These are phyloP conservation scores for Cryptus armator DNA, from an alignment of 2,888 invertebrate species.

Conservation along the genomic window DNA sequence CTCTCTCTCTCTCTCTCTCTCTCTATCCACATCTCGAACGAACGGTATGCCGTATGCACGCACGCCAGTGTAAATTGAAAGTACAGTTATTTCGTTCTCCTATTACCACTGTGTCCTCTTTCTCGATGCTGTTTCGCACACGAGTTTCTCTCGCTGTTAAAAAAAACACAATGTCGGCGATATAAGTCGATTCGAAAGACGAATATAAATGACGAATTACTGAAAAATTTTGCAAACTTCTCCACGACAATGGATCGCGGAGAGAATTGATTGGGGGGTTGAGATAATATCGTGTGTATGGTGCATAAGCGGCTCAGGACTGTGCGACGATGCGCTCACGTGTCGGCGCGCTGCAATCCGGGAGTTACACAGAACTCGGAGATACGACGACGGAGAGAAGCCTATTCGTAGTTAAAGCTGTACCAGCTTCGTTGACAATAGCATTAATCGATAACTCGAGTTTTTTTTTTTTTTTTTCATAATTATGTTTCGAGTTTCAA, in stretches of 20 bases:
- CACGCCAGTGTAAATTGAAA: conserved; percentile 72
- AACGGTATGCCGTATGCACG: conserved; percentile 75
- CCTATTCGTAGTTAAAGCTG: conserved; percentile 30
- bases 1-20: conserved; percentile 8
- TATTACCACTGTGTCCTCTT: conserved; percentile 4
- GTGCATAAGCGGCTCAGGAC: conserved; percentile 21
- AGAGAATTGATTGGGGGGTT: not conserved
- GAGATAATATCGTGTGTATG: conserved; percentile 23
- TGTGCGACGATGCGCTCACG: conserved; percentile 11
- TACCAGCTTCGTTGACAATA: conserved; percentile 12
- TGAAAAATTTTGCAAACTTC: not conserved
- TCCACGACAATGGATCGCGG: not conserved
- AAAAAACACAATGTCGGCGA: not conserved
- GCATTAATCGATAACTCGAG: conserved; percentile 32
- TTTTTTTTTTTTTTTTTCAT: conserved; percentile 16
- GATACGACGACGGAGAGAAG: conserved; percentile 23
- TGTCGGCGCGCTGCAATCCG: conserved; percentile 8
- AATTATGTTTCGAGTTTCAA: conserved; percentile 1
- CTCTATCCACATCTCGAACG: conserved; percentile 64
- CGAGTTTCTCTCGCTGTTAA: conserved; percentile 5
- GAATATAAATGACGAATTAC: not conserved
- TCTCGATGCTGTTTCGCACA: not conserved
- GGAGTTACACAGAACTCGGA: not conserved
- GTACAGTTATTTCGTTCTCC: conserved; percentile 70
- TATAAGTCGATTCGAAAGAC: not conserved